phyloP scores from a whole-genome alignment of 2,888 invertebrate species.

The Pammene fasciana region DNA sequence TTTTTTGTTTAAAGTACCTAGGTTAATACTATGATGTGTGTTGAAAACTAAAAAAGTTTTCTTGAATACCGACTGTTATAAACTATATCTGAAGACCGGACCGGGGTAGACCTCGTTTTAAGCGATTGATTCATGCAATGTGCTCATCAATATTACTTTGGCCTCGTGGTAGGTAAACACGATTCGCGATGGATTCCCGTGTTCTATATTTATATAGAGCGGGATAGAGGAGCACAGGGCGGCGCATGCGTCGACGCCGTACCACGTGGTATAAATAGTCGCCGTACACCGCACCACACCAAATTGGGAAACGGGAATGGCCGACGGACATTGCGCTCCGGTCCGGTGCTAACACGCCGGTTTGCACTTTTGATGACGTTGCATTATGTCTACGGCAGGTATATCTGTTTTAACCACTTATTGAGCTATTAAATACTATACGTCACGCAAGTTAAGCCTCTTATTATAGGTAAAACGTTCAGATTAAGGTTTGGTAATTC shows the following conservation, averaged over 20 bases:
- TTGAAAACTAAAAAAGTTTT: no score
- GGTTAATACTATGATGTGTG: no score
- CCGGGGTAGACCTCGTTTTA: not conserved
- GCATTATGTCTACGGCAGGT: not conserved
- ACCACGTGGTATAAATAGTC: conserved; percentile 79
- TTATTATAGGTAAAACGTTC: no score
- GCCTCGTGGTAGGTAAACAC: conserved; percentile 49
- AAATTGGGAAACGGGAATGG: conserved; percentile 74
- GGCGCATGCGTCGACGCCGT: conserved; percentile 47
- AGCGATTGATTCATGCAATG: conserved; percentile 54
- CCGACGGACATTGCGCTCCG: conserved; percentile 50
- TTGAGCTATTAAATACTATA: no score
- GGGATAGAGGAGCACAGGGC: conserved; percentile 55
- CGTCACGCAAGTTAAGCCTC: no score
- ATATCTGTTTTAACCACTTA: not conserved
- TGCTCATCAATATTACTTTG: conserved; percentile 53
- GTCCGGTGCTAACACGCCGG: conserved; percentile 46
- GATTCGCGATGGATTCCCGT: conserved; percentile 74
- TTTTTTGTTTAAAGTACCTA: no score
- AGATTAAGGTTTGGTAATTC: no score
- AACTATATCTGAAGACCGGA: not conserved
- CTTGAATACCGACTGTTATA: no score
- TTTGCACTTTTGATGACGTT: not conserved
- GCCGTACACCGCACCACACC: conserved; percentile 73
- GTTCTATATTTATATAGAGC: conserved; percentile 71